Percentiles rank a stretch among this genome's conserved stretches.
These are phyloP conservation scores for Spodoptera litura DNA, from an alignment of 1,140 invertebrate genomes.

Conservation along the genomic window DNA sequence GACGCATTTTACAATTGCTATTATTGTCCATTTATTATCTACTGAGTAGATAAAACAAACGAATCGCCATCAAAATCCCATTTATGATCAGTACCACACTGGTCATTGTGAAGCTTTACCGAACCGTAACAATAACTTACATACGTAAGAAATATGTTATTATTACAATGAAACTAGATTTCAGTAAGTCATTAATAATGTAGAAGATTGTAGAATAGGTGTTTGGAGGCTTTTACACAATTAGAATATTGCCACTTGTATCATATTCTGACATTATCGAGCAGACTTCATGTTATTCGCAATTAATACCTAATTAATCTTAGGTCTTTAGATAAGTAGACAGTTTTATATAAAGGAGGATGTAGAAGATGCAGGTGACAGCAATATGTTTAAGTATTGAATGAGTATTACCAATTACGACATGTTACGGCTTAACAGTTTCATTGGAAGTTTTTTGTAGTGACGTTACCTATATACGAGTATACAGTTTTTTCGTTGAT, in stretches of 20 bases:
- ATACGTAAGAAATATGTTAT: slow-evolving; percentile 74
- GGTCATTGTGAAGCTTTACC: slow-evolving; percentile 75
- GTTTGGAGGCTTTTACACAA: slow-evolving; percentile 84
- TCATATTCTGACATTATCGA: slow-evolving; percentile 74
- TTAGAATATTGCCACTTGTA: slow-evolving; percentile 79
- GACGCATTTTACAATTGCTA: slow-evolving; percentile 28
- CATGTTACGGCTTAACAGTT: slow-evolving; percentile 55
- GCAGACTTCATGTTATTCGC: slow-evolving; percentile 67
- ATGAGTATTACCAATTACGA: slow-evolving; percentile 31
- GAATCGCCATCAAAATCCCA: slow-evolving; percentile 42
- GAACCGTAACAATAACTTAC: slow-evolving; percentile 81
- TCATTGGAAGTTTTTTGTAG: slow-evolving; percentile 51
- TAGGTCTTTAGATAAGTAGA: slow-evolving; percentile 66
- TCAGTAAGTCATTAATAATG: slow-evolving; percentile 61
- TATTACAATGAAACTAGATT: slow-evolving; percentile 59
- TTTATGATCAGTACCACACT: slow-evolving; percentile 41
- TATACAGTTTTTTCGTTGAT: slow-evolving; percentile 53
- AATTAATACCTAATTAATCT: slow-evolving; percentile 56
- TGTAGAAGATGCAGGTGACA: slow-evolving; percentile 36
- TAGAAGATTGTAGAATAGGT: slow-evolving; percentile 75
- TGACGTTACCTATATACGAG: slow-evolving; percentile 34
- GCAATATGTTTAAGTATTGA: slow-evolving; percentile 23
- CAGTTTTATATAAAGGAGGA: slow-evolving; percentile 67
- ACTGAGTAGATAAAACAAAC: slow-evolving; percentile 48
- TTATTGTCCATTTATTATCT: slow-evolving; percentile 43